Conservation (phyloP, 2,888 invertebrate species). For the Koerneria pararmatus region DNA sequence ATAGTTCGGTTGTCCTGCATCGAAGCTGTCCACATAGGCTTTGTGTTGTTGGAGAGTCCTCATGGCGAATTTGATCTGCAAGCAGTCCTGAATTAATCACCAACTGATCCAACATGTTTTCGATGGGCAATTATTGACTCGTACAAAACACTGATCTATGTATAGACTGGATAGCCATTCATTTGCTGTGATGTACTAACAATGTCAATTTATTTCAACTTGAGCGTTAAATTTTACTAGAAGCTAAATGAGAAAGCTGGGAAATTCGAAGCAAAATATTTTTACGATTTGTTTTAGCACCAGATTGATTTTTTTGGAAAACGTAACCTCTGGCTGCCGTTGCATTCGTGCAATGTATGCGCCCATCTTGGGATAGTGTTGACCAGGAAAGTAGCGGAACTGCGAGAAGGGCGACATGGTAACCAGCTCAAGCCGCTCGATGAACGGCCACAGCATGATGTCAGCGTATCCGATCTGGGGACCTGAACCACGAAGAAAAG, state of each 20-base stretch:
- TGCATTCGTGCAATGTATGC: constrained; percentile 50
- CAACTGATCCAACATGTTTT: too few relatives aligned
- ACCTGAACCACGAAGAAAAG: constrained; percentile 31
- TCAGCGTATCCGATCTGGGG: constrained; percentile 43
- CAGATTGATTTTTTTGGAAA: too few relatives aligned
- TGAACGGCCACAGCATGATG: constrained; percentile 47
- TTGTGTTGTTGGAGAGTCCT: constrained; percentile 45
- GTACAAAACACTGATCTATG: neutral
- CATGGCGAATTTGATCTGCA: constrained; percentile 40
- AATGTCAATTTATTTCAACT: too few relatives aligned
- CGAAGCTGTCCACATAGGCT: constrained; percentile 41
- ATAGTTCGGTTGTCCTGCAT: constrained; percentile 43
- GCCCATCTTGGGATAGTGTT: constrained; percentile 46
- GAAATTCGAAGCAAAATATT: too few relatives aligned
- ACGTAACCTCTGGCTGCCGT: constrained; percentile 37
- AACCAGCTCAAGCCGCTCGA: constrained; percentile 45
- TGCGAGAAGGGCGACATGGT: constrained; percentile 18
- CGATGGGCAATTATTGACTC: neutral
- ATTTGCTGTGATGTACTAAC: too few relatives aligned
- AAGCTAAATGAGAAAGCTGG: too few relatives aligned
- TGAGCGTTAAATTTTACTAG: too few relatives aligned
- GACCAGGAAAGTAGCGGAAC: constrained; percentile 39
- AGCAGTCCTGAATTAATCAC: neutral
- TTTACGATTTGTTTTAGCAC: too few relatives aligned
- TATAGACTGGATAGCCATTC: neutral